Conservation (phyloP, 2,113 vertebrate species). For the Microcebus murinus region DNA sequence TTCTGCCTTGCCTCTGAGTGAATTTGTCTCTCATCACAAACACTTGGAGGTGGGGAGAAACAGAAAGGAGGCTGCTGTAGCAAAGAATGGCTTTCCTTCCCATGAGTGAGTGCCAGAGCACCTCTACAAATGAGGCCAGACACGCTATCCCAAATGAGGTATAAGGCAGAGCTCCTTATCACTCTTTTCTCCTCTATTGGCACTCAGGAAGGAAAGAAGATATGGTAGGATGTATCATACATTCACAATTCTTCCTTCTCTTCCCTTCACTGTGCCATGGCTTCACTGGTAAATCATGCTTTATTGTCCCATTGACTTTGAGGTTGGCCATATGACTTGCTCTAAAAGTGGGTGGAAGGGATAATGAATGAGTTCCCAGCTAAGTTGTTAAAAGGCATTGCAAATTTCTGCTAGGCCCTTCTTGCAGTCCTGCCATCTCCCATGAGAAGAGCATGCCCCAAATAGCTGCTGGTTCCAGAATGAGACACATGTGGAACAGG, state of each 20-base stretch:
- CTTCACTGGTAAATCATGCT: not conserved
- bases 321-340: not conserved
- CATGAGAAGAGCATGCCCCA: not conserved
- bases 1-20: slow-evolving; percentile 11
- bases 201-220: not conserved
- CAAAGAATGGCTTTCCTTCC: not conserved
- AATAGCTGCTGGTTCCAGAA: not conserved
- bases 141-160: not conserved
- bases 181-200: not conserved
- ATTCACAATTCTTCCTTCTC: not conserved
- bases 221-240: not conserved
- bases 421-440: not conserved
- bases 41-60: not conserved
- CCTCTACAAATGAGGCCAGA: not conserved
- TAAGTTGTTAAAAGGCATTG: not conserved
- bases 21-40: not conserved
- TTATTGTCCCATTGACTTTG: slow-evolving; percentile 24
- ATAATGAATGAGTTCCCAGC: not conserved
- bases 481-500: not conserved
- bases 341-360: not conserved
- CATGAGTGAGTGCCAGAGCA: not conserved
- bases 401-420: not conserved
- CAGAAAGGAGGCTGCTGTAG: not conserved
- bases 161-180: not conserved
- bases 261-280: not conserved